Evolutionary conservation across 2,113 vertebrate species (phyloP).

Genomic region (Oreotrochilus melanogaster): DNA sequence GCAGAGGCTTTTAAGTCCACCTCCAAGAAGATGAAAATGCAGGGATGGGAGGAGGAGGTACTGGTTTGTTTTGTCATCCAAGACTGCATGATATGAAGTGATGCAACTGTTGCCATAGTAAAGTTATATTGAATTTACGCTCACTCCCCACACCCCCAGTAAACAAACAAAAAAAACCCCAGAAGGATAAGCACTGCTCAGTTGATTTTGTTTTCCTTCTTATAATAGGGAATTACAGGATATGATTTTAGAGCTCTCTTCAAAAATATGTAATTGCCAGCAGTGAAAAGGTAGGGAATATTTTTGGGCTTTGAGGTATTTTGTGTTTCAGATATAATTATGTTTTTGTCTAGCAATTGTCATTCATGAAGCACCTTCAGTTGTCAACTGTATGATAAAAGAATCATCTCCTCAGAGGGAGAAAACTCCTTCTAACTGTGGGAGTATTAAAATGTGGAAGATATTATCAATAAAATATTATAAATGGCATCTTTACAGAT

Average conservation of each 20-base stretch:
- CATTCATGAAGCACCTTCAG: background rate
- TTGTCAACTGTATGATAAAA: constrained; percentile 6
- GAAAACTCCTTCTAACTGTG: background rate
- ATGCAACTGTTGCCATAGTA: constrained; percentile 73
- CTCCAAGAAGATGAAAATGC: constrained; percentile 34
- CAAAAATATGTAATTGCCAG: background rate
- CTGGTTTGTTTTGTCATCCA: constrained; percentile 21
- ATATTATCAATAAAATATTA: background rate
- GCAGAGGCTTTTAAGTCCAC: constrained; percentile 18
- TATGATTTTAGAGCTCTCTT: background rate
- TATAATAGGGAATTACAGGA: background rate
- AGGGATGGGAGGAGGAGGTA: background rate
- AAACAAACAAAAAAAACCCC: background rate
- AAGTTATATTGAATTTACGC: constrained; percentile 59
- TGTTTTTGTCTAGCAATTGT: background rate
- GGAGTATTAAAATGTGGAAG: constrained; percentile 18
- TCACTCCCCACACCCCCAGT: background rate
- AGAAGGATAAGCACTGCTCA: constrained; percentile 15
- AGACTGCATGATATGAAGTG: background rate
- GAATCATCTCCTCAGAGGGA: background rate
- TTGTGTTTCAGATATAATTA: background rate
- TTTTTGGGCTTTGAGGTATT: background rate
- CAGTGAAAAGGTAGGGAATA: background rate
- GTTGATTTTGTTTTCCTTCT: background rate
- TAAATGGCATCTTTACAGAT: background rate